Base-by-base conservation (phyloP, 1,140 invertebrate species). In the Heliconius congener region DNA sequence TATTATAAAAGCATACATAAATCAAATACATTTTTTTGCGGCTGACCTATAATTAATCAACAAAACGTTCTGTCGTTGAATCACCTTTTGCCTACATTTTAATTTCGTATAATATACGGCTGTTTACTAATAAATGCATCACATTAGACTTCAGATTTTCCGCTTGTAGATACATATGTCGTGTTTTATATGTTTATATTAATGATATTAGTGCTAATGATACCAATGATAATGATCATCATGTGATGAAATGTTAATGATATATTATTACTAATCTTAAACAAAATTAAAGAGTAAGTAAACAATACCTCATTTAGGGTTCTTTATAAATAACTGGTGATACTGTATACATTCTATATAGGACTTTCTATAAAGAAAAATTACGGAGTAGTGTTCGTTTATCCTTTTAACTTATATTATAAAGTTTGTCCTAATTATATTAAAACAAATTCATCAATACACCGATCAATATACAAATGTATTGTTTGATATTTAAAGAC, bases 41-140 rank as follows among this genome's bases (percentile, higher is more conserved):
- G 8, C 19, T 66, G 57, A 66, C 57, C 57, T 66, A 66, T 66
- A 66, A 66, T 66, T 66, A 66, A 66, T 66, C 23, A 66, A 66
- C 27, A 66, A 66, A 66, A 66, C 60, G 60, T 66, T 66, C 60
- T 27, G 60, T 66, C 60, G n/a, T 66, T 13, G 11, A 66, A 66
- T 66, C 60, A 30, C 8, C 57, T 60, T 66, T 66, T 66, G 60
- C 30, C 27, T 30, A 66, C 30, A 18, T 66, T 27, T 66, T 30
- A 66, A 66, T 66, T 66, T 66, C 8, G n/a, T 23, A 57, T 57
- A 23, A 57, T 57, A 57, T 57, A 57, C 19, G n/a, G 8, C 2
- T 57, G 55, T 11, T 23, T 57, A 57, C 55, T 23, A 57, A 57
- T 57, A 0, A 23, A 57, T 57, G n/a, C 18, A 6, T 52, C 6